These are phyloP conservation scores for Drosophila fungiperda DNA, from an alignment of 2,888 invertebrate genomes.

Conservation along the genomic window DNA sequence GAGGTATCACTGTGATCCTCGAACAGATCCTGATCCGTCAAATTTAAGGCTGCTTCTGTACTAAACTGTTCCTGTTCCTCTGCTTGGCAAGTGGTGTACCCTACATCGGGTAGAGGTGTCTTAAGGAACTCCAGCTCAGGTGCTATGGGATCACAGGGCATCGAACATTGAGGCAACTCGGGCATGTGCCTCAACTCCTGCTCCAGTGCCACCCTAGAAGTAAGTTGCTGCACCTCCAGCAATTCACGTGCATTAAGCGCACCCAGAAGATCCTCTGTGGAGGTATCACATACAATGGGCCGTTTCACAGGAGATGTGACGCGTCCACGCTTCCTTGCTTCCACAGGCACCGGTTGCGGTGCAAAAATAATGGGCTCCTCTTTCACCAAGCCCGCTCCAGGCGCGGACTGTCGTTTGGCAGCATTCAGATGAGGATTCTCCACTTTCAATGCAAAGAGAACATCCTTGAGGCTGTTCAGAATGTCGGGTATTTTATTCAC, in stretches of 20 bases:
- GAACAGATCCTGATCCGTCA: slow-evolving; percentile 51
- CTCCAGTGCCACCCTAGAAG: slow-evolving; percentile 40
- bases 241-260: slow-evolving; percentile 49
- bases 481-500: slow-evolving; percentile 92
- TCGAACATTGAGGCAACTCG: slow-evolving; percentile 17
- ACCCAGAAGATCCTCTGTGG: slow-evolving; percentile 72
- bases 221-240: slow-evolving; percentile 40
- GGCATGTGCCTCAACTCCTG: slow-evolving; percentile 32
- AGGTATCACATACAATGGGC: slow-evolving; percentile 78
- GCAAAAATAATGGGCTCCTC: slow-evolving; percentile 90
- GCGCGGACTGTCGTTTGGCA: slow-evolving; percentile 63
- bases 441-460: slow-evolving; percentile 96
- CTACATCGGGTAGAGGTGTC: slow-evolving; percentile 62
- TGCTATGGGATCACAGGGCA: slow-evolving; percentile 75
- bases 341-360: slow-evolving; percentile 87
- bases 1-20: slow-evolving; percentile 82
- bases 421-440: slow-evolving; percentile 93
- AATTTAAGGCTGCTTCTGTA: not conserved
- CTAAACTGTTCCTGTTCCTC: slow-evolving; percentile 6
- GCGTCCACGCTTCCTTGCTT: slow-evolving; percentile 56
- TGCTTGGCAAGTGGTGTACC: slow-evolving; percentile 5
- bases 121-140: slow-evolving; percentile 80
- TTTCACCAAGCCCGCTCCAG: slow-evolving; percentile 33
- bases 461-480: slow-evolving; percentile 94
- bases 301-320: slow-evolving; percentile 72